Evolutionary conservation across 2,113 vertebrate species (phyloP).

Genomic region (Zootoca vivipara): DNA sequence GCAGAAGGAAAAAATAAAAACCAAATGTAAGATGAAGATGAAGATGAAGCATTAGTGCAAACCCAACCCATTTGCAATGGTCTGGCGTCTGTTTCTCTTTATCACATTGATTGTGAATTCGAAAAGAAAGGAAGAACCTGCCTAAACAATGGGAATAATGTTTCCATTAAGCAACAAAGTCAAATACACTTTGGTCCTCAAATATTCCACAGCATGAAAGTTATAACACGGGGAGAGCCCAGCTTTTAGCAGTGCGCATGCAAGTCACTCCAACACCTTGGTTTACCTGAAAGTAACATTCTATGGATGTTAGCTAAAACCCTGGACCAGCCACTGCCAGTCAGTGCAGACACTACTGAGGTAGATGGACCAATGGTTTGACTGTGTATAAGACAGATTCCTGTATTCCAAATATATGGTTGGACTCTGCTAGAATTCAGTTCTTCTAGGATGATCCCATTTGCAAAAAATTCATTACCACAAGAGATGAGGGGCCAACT

Average conservation of each 20-base stretch:
- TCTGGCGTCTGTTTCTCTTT: not conserved
- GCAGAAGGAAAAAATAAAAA: not conserved
- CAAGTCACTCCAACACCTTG: not conserved
- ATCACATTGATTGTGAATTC: not conserved
- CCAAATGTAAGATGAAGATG: not conserved
- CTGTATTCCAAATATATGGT: not conserved
- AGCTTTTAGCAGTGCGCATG: not conserved
- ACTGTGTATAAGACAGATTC: not conserved
- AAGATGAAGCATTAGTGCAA: not conserved
- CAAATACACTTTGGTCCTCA: not conserved
- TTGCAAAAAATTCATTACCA: not conserved
- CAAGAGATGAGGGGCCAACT: not conserved
- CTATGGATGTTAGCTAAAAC: not conserved
- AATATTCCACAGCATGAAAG: not conserved
- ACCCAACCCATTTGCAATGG: not conserved
- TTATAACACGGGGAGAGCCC: not conserved
- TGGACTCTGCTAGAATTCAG: not conserved
- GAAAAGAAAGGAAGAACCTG: slow-evolving; percentile 10
- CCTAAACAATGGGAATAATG: not conserved
- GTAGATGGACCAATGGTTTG: not conserved
- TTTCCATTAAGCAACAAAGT: not conserved
- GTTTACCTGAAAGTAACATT: not conserved
- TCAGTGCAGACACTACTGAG: not conserved
- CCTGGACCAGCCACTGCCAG: not conserved
- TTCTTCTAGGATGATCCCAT: not conserved